Base-by-base conservation (phyloP, 2,797 vertebrate genomes). In the Falco concolor region DNA sequence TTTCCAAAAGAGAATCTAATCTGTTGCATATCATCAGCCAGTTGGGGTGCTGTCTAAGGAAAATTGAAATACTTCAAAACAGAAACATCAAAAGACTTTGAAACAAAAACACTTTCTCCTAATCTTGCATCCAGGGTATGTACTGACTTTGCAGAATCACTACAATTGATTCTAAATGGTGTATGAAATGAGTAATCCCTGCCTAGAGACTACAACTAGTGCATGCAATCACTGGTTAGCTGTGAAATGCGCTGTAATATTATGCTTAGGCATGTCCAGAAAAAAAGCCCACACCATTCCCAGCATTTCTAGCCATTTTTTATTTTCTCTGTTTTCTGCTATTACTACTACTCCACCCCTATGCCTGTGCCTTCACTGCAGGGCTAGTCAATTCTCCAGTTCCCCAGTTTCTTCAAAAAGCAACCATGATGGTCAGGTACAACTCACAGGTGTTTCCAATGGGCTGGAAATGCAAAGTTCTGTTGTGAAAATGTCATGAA, bases 151-250 rank as follows among this genome's bases (percentile, higher is more conserved):
- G 42, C 76, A 79, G 87, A 95, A 96, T 79, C 53, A 67, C 38
- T 90, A 50, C 56, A 79, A 90, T 93, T 95, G 93, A 40, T 81
- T 92, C 25, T 92, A 90, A 96, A 96, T 94, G 44, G 52, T 50
- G 77, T 83, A 92, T 87, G 63, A 96, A 96, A 95, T 90, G 54
- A 79, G 42, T 53, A 82, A 91, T 93, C 59, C 28, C 67, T 95
- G 36, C 57, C 69, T 79, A 80, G 89, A 96, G 63, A 96, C 77
- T 89, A 52, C 70, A 92, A 47, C 28, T 75, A 23, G 6, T 50
- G 52, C 45, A 56, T 89, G 52, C 44, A 75, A 34, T 89, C 72
- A 67, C 28, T 57, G 76, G 3, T 53, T 89, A 65, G 40, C 80
- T 93, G 69, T 84, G 75, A 94, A 97, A 93, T 57, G 38, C 59